phyloP scores from a whole-genome alignment of 92 coral and sea anemone genomes.

The Palythoa caribaeorum region DNA sequence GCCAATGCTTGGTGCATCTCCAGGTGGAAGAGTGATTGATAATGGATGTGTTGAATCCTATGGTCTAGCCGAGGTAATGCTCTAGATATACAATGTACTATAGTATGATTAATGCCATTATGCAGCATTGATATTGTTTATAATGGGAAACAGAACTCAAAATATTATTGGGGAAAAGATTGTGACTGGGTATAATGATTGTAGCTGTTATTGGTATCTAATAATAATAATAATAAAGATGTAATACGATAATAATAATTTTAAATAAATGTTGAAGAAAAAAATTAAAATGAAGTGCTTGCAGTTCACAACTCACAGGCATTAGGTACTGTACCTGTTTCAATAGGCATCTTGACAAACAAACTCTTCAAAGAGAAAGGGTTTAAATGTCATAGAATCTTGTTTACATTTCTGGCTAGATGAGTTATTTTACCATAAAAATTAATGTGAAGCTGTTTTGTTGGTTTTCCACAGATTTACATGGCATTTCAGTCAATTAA shows the following conservation, averaged over 20 bases:
- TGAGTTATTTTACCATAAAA: neutral
- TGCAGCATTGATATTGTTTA: neutral
- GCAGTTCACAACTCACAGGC: neutral
- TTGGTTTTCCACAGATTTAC: neutral
- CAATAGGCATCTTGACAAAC: neutral
- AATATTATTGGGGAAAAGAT: neutral
- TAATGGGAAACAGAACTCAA: neutral
- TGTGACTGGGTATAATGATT: neutral
- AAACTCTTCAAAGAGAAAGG: neutral
- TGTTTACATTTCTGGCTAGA: neutral
- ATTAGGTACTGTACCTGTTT: neutral
- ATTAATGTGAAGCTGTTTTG: neutral
- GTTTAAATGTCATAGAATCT: neutral
- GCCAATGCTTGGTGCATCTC: constrained; percentile 71
- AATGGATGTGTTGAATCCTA: constrained; percentile 60
- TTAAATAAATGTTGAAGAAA: neutral
- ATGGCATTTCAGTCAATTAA: neutral
- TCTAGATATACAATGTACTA: neutral
- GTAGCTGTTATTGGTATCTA: neutral
- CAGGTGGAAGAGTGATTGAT: constrained; percentile 83
- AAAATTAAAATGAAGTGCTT: neutral
- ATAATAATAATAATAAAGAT: neutral
- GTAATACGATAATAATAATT: neutral
- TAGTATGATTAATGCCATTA: neutral
- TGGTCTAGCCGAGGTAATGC: constrained; percentile 70